Conservation (phyloP, 2,888 invertebrate species). For the Troides aeacus region DNA sequence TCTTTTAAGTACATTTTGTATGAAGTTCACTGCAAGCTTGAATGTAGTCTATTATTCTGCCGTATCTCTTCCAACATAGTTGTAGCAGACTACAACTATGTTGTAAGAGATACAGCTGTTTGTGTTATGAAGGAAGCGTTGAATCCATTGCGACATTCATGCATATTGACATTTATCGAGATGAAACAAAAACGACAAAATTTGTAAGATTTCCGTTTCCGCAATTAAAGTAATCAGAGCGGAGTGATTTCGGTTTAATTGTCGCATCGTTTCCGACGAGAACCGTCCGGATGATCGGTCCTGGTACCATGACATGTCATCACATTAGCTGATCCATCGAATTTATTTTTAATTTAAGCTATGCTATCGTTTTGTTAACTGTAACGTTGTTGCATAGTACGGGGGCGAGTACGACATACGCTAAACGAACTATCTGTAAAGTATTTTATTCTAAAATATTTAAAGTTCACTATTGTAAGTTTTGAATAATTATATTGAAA, state of each 20-base stretch:
- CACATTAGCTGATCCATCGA: not conserved
- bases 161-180: constrained; percentile 20
- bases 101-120: no score
- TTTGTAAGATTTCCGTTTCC: constrained; percentile 68
- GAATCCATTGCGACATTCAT: constrained; percentile 18
- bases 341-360: constrained; percentile 2
- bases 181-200: constrained; percentile 34
- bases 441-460: no score
- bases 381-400: not conserved
- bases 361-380: not conserved
- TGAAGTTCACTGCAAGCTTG: no score
- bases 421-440: no score
- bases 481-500: no score
- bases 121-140: not conserved
- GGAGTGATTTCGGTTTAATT: constrained; percentile 71
- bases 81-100: no score
- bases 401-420: not conserved
- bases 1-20: no score
- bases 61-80: no score
- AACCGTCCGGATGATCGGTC: constrained; percentile 47
- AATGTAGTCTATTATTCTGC: no score
- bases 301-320: constrained; percentile 23
- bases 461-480: no score
- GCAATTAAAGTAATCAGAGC: constrained; percentile 74
- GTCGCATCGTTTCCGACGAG: constrained; percentile 63